Evolutionary conservation across 2,797 vertebrate species (phyloP), one percentile per base, ranked within the genome.

Genomic region (Glyptemys insculpta): DNA sequence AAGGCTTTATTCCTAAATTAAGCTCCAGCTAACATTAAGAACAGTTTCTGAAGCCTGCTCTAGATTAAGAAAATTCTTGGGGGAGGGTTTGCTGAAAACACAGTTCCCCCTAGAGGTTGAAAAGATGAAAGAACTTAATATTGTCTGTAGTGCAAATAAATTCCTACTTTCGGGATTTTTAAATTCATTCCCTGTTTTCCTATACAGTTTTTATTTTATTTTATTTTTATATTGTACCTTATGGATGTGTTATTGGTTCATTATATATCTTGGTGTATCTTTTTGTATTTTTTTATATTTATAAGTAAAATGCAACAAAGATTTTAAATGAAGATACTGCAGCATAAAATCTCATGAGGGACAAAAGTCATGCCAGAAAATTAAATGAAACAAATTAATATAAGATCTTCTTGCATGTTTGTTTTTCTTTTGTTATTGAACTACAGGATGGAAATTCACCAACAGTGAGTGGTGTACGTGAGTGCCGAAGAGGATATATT

Each of bases 71-170:
- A 83, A 91, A 91, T 84, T 53, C 87, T 53, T 65, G 83, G 25
- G 34, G 53, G 90, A 41, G 87, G 72, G 83, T 98, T 98, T 31
- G 5, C 96, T 98, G 98, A 98, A 98, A 98, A 95, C 96, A 97
- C 87, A 98, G 98, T 98, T 93, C 98, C 98, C 98, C 94, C 98
- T 98, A 98, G 97, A 98, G 98, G 97, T 49, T 93, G 96, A 97
- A 97, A 94, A 93, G 92, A 95, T 95, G 72, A 98, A 98, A 97
- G 88, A 86, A 84, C 88, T 81, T 86, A 79, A 87, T 25, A 81
- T 74, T 0, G 2, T 57, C 27, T 68, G 21, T 41, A 81, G 72
- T 83, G 68, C 52, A 92, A 92, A 87, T 68, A 54, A 0, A 65
- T 68, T 84, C 4, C 9, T 93, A 47, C 44, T 52, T 31, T 34